phyloP scores from a whole-genome alignment of 2,888 invertebrate species.

The Chrysolina oricalcia region DNA sequence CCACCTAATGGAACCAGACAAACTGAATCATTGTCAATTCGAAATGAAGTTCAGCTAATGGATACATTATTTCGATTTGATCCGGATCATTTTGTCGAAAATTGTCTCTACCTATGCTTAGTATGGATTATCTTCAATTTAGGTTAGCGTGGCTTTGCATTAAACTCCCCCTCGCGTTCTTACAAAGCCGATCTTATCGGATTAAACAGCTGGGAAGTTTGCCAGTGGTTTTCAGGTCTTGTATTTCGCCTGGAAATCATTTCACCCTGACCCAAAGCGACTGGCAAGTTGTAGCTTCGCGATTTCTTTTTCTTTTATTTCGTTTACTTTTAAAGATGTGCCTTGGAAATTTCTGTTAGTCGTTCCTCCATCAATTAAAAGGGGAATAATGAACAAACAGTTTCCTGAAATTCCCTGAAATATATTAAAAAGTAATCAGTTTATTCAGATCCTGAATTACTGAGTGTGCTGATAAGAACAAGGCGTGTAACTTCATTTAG shows the following conservation, averaged over 20 bases:
- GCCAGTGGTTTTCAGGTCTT: constrained; percentile 1
- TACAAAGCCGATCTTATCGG: constrained; percentile 11
- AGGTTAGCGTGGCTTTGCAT: not conserved
- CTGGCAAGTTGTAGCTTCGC: not conserved
- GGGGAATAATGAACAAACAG: too few relatives aligned
- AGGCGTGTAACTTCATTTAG: too few relatives aligned
- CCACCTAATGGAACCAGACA: too few relatives aligned
- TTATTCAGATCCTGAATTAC: too few relatives aligned
- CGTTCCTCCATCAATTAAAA: too few relatives aligned
- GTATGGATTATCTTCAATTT: constrained; percentile 25
- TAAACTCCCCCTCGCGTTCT: not conserved
- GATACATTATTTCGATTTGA: constrained; percentile 17
- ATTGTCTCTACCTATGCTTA: not conserved
- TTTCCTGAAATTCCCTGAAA: too few relatives aligned
- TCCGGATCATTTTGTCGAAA: constrained; percentile 25
- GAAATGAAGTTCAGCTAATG: not conserved
- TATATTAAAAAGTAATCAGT: too few relatives aligned
- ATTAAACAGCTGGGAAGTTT: constrained; percentile 15
- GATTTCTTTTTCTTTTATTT: not conserved
- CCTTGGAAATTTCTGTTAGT: too few relatives aligned
- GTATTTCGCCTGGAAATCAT: not conserved
- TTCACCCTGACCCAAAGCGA: not conserved
- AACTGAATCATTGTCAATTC: not conserved
- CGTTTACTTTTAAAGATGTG: not conserved
- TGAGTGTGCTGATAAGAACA: too few relatives aligned